phyloP scores from a whole-genome alignment of 2,888 invertebrate genomes.

The Hipparchia sbordonii region DNA sequence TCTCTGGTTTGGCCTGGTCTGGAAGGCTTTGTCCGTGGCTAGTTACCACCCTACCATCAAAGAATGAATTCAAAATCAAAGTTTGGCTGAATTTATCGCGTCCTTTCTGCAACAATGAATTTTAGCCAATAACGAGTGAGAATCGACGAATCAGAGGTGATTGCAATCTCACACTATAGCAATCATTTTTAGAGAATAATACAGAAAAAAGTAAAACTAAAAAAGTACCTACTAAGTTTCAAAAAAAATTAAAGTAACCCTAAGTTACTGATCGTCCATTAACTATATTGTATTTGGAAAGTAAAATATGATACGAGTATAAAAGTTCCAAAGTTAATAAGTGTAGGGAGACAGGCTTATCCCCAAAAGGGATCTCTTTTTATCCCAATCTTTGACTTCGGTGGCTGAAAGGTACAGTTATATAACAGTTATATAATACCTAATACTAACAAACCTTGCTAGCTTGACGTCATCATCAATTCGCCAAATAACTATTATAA shows the following conservation, averaged over 20 bases:
- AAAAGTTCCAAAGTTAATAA: slow-evolving; percentile 5
- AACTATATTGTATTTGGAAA: slow-evolving; percentile 4
- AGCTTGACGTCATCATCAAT: background rate
- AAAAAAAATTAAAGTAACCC: background rate
- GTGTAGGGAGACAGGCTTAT: slow-evolving; percentile 6
- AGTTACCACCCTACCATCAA: too few species aligned
- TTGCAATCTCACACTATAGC: too few species aligned
- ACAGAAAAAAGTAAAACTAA: too few species aligned
- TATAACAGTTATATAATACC: background rate
- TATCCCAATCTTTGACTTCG: background rate
- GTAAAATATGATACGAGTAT: background rate
- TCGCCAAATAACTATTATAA: too few species aligned
- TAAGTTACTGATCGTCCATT: background rate
- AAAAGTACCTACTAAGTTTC: background rate
- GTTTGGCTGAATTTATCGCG: too few species aligned
- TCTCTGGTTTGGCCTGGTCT: too few species aligned
- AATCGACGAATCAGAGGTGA: too few species aligned
- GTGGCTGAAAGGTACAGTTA: background rate
- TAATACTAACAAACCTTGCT: background rate
- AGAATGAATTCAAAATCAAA: too few species aligned
- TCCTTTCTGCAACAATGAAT: too few species aligned
- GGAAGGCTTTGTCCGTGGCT: too few species aligned
- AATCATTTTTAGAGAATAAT: too few species aligned
- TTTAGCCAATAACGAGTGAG: too few species aligned
- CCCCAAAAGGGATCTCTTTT: slow-evolving; percentile 7